A percentile compares a stretch with the other conserved stretches of the same genome.
Evolutionary conservation across 2,113 vertebrate genomes (phyloP).

Genomic region (Burhinus bistriatus): DNA sequence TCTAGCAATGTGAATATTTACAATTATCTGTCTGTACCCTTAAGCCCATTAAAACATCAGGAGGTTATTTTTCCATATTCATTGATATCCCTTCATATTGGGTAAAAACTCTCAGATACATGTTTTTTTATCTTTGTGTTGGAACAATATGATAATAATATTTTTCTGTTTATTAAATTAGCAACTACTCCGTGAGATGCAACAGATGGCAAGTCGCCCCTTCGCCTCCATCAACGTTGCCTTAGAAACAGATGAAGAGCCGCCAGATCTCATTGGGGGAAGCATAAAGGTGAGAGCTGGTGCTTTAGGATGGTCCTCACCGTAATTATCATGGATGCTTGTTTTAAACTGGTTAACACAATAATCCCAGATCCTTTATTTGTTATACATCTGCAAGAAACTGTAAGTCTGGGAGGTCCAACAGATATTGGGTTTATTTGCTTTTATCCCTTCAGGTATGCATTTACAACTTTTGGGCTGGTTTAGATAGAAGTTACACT

Average conservation of each 20-base stretch:
- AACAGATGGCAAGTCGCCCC: constrained; percentile 99
- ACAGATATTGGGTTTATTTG: background rate
- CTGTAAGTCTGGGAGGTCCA: background rate
- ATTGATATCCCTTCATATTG: background rate
- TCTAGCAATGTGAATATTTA: background rate
- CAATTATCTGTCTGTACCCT: background rate
- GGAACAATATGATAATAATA: constrained; percentile 26
- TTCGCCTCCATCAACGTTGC: constrained; percentile 98
- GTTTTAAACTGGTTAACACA: background rate
- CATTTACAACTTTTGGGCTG: background rate
- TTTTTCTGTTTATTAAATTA: constrained; percentile 66
- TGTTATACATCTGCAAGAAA: background rate
- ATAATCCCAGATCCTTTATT: background rate
- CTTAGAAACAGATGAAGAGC: constrained; percentile 97
- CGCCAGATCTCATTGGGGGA: constrained; percentile 97
- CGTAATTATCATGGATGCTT: background rate
- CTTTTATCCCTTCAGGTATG: background rate
- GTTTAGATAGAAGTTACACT: background rate
- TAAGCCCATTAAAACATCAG: background rate
- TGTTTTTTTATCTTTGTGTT: background rate
- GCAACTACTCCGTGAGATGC: constrained; percentile 99
- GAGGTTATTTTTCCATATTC: background rate
- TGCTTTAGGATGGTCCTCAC: background rate
- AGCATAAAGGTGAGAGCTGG: constrained; percentile 90
- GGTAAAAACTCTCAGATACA: background rate